Percentiles rank a stretch among this genome's conserved stretches.
Conservation (phyloP, 23 tunicate species). For the Clavelina lepadiformis region DNA sequence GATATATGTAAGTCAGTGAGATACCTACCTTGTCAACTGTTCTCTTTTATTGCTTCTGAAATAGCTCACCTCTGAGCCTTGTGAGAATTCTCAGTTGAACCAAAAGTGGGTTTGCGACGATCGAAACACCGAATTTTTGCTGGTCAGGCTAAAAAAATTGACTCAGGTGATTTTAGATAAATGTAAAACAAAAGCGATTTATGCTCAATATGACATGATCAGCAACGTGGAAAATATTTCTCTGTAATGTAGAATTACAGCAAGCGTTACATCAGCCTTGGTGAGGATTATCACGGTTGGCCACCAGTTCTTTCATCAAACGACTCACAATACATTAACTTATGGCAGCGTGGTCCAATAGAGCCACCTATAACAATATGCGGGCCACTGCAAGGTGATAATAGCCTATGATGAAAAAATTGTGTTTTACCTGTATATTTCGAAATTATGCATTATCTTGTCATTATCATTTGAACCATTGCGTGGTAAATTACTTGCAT, state of each 20-base stretch:
- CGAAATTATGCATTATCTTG: too few relatives aligned
- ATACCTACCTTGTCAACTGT: not conserved
- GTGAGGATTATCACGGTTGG: conserved; percentile 44
- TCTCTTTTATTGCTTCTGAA: too few relatives aligned
- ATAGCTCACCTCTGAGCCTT: conserved; percentile 39
- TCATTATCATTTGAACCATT: too few relatives aligned
- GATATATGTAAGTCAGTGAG: not conserved
- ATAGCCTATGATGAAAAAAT: too few relatives aligned
- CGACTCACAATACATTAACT: conserved; percentile 5
- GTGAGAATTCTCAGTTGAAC: conserved; percentile 32
- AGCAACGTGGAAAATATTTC: too few relatives aligned
- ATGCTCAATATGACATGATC: too few relatives aligned
- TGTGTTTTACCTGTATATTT: too few relatives aligned
- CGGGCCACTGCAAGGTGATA: conserved; percentile 32
- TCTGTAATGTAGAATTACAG: conserved; percentile 7
- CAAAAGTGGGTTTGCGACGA: conserved; percentile 79
- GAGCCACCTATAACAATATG: conserved; percentile 67
- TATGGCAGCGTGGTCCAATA: conserved; percentile 67
- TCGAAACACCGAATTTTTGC: not conserved
- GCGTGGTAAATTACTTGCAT: too few relatives aligned
- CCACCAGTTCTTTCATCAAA: conserved; percentile 42
- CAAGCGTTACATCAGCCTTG: conserved; percentile 39
- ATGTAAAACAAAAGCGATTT: too few relatives aligned
- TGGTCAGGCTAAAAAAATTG: not conserved
- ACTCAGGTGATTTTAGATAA: conserved; percentile 1